Percentiles rank a stretch among this genome's conserved stretches.
Evolutionary conservation across 2,113 vertebrate genomes (phyloP).

Genomic region (Oryzias woworae): DNA sequence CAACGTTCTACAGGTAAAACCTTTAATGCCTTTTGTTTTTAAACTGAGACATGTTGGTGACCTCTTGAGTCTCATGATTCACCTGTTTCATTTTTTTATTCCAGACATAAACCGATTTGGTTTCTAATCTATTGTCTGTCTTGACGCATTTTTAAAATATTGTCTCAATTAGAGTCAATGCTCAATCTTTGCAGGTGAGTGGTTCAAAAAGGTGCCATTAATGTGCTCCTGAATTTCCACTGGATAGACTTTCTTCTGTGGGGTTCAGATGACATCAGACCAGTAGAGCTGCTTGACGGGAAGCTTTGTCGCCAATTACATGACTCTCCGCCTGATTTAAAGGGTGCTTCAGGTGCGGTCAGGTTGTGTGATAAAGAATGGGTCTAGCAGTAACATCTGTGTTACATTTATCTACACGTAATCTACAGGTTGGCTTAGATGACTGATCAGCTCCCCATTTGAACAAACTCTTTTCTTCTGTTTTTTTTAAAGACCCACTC

Average conservation of each 20-base stretch:
- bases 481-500: too few relatives aligned
- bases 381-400: conserved; percentile 52
- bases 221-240: conserved; percentile 47
- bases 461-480: conserved; percentile 15
- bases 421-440: conserved; percentile 60
- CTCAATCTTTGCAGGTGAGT: conserved; percentile 33
- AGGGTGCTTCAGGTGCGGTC: conserved; percentile 61
- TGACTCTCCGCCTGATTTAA: conserved; percentile 71
- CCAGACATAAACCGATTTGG: conserved; percentile 53
- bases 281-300: conserved; percentile 28
- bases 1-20: conserved; percentile 41
- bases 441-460: conserved; percentile 36
- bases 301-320: conserved; percentile 47
- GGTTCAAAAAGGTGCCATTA: conserved; percentile 60
- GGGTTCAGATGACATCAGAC: conserved; percentile 58
- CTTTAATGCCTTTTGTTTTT: conserved; percentile 48
- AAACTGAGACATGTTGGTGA: conserved; percentile 30
- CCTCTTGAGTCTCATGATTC: conserved; percentile 33
- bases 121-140: conserved; percentile 44
- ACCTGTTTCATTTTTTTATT: conserved; percentile 10
- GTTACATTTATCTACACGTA: conserved; percentile 37
- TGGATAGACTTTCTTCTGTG: conserved; percentile 43
- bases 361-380: conserved; percentile 65
- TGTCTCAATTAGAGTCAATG: conserved; percentile 47
- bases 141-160: conserved; percentile 38